phyloP scores from a whole-genome alignment of 2,797 vertebrate genomes.

The Scarus forsteni region DNA sequence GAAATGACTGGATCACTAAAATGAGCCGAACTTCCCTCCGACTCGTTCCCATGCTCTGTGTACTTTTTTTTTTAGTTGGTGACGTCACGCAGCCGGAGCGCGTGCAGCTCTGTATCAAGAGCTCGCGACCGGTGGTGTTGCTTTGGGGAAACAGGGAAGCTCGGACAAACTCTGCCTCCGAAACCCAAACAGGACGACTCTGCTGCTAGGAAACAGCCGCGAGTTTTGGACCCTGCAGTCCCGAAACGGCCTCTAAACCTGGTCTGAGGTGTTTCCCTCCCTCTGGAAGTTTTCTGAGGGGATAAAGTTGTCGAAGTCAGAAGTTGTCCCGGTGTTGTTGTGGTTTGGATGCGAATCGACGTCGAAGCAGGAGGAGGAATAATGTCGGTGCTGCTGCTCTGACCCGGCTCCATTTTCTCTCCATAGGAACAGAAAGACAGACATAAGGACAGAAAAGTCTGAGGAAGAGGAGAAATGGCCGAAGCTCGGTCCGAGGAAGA shows the following conservation, averaged over 20 bases:
- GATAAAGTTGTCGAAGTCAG: conserved; percentile 22
- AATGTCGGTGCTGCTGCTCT: conserved; percentile 21
- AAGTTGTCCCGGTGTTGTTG: conserved; percentile 41
- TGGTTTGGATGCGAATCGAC: conserved; percentile 27
- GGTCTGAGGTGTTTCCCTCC: rapidly evolving
- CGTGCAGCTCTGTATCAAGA: conserved; percentile 35
- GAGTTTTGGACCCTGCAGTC: rapidly evolving
- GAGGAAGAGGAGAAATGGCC: conserved; percentile 62
- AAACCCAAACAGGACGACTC: not conserved
- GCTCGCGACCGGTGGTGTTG: conserved; percentile 26
- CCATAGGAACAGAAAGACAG: not conserved
- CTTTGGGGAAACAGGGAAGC: conserved; percentile 13
- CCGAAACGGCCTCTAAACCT: rapidly evolving
- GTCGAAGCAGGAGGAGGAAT: conserved; percentile 3
- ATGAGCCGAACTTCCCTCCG: not conserved
- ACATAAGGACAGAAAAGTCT: not conserved
- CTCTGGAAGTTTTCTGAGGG: not conserved
- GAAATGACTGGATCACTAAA: not conserved
- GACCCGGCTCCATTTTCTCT: conserved; percentile 28
- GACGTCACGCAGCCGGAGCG: conserved; percentile 63
- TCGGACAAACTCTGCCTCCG: conserved; percentile 8
- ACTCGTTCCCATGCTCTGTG: not conserved
- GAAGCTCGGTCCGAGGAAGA: conserved; percentile 74
- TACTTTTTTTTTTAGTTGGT: not conserved
- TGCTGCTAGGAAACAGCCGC: rapidly evolving